Percentiles rank a stretch among this genome's conserved stretches.
Conservation (phyloP, 2,113 vertebrate genomes). For the Oriolus oriolus region DNA sequence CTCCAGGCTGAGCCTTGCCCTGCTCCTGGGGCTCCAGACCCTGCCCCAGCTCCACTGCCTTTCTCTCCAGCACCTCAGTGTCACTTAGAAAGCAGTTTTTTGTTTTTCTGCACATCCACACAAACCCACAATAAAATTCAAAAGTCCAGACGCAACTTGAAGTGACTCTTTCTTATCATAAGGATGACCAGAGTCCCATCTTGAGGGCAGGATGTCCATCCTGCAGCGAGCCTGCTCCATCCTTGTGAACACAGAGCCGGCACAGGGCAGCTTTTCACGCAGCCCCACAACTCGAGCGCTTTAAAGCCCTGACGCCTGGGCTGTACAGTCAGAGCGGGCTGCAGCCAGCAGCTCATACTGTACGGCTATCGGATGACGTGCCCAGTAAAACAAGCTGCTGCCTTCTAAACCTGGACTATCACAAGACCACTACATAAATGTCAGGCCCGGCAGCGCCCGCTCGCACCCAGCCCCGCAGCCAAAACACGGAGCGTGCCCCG, state of each 20-base stretch:
- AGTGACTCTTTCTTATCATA: neutral
- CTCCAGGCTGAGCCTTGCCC: neutral
- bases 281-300: fast-evolving
- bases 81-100: neutral
- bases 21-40: neutral
- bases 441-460: neutral
- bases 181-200: fast-evolving
- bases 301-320: fast-evolving
- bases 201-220: neutral
- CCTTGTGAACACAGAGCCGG: neutral
- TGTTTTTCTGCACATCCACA: neutral
- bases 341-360: neutral
- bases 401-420: slow-evolving; percentile 14
- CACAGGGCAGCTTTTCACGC: fast-evolving
- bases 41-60: neutral
- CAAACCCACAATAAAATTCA: neutral
- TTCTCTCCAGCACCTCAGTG: neutral
- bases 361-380: neutral
- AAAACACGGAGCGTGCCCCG: fast-evolving
- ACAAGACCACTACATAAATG: neutral
- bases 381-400: neutral
- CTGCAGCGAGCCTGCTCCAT: neutral
- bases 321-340: neutral
- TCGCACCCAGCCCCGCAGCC: neutral
- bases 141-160: neutral